Evolutionary conservation across 2,797 vertebrate genomes (phyloP), one percentile per base, ranked within the genome.

Genomic region (Peromyscus attwateri): DNA sequence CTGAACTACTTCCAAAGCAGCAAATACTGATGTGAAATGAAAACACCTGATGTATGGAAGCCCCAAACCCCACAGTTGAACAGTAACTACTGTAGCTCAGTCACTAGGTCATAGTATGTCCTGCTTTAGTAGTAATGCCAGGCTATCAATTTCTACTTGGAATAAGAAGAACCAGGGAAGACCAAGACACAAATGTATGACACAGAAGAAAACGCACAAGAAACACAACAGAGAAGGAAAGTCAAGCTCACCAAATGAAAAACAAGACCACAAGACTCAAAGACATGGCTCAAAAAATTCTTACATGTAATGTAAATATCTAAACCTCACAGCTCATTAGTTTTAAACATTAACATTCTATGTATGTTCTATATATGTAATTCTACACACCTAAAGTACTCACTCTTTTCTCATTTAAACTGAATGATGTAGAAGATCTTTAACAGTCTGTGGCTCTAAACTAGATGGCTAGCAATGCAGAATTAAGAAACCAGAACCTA

Each of bases 231-330:
- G 55, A 94, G 25, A n/a, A 66, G 21, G 46, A 96, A 93, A 94
- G 82, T 95, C 49, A 95, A 81, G 89, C 52, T 95, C 13, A 96
- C 68, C 46, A 97, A 92, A 66, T 37, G 91, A 71, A 96, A 92
- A 96, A 95, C 66, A 95, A 83, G 90, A 96, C 73, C 89, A 98
- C 92, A 88, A 91, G 91, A 94, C 77, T 96, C 16, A 37, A 93
- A 91, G 84, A 92, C 82, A 96, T 94, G 96, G 97, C 96, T 97
- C 94, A 91, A 43, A 91, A 87, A 85, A 27, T n/a, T 52, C 52
- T 80, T 76, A 46, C 4, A 66, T 73, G 55, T 94, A 89, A 62
- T 37, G 37, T 79, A 96, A 73, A 12, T 46, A 70, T 46, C 81
- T 96, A 93, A 76, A 87, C 73, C 84, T 88, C 52, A 91, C 73